phyloP scores from a whole-genome alignment of 2,888 invertebrate species.

The Dendrolimus pini region DNA sequence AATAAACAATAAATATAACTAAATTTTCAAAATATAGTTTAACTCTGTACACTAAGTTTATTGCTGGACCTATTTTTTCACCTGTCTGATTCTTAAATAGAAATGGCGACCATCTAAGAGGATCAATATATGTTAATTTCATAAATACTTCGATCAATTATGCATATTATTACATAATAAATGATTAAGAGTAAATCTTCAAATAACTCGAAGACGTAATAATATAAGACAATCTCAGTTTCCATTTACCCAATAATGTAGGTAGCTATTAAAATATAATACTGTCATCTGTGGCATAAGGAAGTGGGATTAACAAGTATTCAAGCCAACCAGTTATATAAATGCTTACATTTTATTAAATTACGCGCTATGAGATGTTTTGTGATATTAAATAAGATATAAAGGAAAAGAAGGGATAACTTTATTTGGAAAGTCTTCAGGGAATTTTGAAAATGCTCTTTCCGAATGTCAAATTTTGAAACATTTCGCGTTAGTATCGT shows the following conservation, averaged over 20 bases:
- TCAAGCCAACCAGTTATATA: background rate
- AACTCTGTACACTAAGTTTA: too few species aligned
- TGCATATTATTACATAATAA: background rate
- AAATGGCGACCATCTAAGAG: too few species aligned
- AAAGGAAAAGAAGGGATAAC: background rate
- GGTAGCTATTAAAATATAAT: background rate
- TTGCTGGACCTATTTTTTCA: too few species aligned
- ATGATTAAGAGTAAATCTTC: background rate
- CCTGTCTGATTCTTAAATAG: too few species aligned
- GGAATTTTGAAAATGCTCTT: too few species aligned
- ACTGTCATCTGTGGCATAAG: background rate
- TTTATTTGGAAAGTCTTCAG: too few species aligned
- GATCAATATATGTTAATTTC: too few species aligned
- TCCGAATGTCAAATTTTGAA: too few species aligned
- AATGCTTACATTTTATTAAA: background rate
- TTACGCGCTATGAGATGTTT: background rate
- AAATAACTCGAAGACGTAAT: background rate
- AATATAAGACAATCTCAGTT: background rate
- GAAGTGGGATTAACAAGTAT: background rate
- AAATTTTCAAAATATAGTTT: too few species aligned
- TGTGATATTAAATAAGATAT: background rate
- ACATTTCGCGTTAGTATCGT: too few species aligned
- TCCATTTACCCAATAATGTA: background rate
- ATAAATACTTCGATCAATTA: too few species aligned
- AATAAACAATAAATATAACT: too few species aligned